These are phyloP conservation scores for Oplegnathus fasciatus DNA, from an alignment of 2,113 vertebrate genomes.

Conservation along the genomic window DNA sequence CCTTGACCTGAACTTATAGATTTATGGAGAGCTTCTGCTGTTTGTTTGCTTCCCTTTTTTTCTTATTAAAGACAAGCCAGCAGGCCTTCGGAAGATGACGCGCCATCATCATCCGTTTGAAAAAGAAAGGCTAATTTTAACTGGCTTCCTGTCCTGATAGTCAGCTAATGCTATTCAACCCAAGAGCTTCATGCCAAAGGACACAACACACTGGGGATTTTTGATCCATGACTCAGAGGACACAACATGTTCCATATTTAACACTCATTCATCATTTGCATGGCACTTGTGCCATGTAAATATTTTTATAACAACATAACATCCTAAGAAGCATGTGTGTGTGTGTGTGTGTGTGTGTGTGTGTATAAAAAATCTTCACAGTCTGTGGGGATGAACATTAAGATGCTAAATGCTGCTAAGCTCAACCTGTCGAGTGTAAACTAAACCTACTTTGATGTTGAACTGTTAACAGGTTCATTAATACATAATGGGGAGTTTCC, in stretches of 20 bases:
- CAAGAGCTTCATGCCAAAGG: conserved; percentile 46
- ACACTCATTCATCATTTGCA: conserved; percentile 54
- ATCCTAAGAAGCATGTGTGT: conserved; percentile 9
- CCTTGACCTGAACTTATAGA: conserved; percentile 74
- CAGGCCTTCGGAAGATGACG: conserved; percentile 44
- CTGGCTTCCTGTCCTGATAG: conserved; percentile 22
- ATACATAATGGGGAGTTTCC: conserved; percentile 53
- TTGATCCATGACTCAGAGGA: conserved; percentile 69
- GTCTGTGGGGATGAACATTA: conserved; percentile 38
- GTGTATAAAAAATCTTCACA: neutral
- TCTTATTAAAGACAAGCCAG: conserved; percentile 35
- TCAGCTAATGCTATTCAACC: conserved; percentile 50
- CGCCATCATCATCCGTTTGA: conserved; percentile 40
- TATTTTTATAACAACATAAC: conserved; percentile 50
- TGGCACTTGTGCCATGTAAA: conserved; percentile 23
- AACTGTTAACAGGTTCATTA: conserved; percentile 65
- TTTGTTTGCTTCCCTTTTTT: conserved; percentile 19
- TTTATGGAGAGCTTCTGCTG: conserved; percentile 36
- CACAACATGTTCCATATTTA: conserved; percentile 53
- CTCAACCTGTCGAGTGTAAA: conserved; percentile 31
- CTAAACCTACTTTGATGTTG: conserved; percentile 64
- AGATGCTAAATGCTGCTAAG: conserved; percentile 50
- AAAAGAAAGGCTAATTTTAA: conserved; percentile 62
- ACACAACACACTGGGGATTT: conserved; percentile 39
- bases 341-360: neutral